These are phyloP conservation scores for Uropsilus gracilis DNA, from an alignment of 2,113 vertebrate genomes.

Conservation along the genomic window DNA sequence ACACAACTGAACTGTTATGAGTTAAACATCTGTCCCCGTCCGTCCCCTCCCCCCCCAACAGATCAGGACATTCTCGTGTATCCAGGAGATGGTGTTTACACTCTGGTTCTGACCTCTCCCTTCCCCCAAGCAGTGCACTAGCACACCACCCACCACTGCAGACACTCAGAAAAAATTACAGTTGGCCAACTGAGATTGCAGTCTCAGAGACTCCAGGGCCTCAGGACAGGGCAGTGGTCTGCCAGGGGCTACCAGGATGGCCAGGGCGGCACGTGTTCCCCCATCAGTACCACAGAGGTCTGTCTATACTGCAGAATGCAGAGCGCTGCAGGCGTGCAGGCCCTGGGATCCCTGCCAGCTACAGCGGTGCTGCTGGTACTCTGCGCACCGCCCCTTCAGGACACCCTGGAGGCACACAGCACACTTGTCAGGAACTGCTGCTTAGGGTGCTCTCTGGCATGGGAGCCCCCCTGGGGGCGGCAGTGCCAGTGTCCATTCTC, in stretches of 20 bases:
- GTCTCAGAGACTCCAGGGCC: neutral
- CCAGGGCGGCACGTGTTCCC: neutral
- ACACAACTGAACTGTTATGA: neutral
- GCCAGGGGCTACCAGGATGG: neutral
- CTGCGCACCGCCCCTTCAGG: neutral
- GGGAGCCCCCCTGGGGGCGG: neutral
- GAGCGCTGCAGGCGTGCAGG: neutral
- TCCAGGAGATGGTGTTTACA: neutral
- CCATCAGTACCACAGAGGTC: neutral
- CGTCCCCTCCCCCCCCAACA: neutral
- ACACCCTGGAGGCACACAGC: neutral
- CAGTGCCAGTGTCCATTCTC: neutral
- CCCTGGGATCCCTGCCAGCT: neutral
- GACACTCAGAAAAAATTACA: neutral
- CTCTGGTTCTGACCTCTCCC: neutral
- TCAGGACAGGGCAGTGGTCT: neutral
- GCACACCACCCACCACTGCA: too few species aligned
- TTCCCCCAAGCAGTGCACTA: neutral
- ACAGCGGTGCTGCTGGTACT: neutral
- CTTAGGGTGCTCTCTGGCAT: neutral
- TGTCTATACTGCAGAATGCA: neutral
- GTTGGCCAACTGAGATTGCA: neutral
- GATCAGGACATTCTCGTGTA: neutral
- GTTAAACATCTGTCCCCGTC: too few species aligned
- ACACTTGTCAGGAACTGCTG: neutral